phyloP scores from a whole-genome alignment of 1,140 invertebrate species.

The Akabosia matsudoensis region DNA sequence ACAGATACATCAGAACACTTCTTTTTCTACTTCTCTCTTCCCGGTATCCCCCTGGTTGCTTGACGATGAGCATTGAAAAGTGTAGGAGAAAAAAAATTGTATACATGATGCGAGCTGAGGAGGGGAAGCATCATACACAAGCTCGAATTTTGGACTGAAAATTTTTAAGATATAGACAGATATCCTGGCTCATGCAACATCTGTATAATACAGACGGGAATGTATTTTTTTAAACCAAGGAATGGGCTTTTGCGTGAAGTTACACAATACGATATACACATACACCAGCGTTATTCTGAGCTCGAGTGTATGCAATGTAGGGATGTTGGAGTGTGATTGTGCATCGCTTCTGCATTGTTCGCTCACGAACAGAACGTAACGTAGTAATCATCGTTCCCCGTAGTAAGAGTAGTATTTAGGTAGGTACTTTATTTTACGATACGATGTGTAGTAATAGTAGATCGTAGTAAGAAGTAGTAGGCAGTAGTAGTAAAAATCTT shows the following conservation, averaged over 20 bases:
- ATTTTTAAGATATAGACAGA: too few relatives aligned
- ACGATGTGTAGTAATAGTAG: conserved; percentile 16
- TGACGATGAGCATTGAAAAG: too few relatives aligned
- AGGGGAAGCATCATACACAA: not conserved
- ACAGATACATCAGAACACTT: not conserved
- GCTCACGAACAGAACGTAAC: not conserved
- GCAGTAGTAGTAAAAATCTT: not conserved
- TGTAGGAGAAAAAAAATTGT: too few relatives aligned
- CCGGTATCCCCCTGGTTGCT: too few relatives aligned
- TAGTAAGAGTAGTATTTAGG: conserved; percentile 12
- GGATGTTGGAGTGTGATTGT: not conserved
- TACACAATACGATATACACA: conserved; percentile 7
- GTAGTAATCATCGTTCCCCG: conserved; percentile 2
- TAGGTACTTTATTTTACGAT: conserved; percentile 21
- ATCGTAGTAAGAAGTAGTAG: not conserved
- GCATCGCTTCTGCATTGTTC: not conserved
- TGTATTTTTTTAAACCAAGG: not conserved
- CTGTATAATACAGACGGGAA: not conserved
- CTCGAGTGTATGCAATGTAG: not conserved
- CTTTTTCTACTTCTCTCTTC: not conserved
- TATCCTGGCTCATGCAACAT: too few relatives aligned
- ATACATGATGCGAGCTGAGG: not conserved
- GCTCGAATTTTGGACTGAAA: too few relatives aligned
- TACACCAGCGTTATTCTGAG: not conserved
- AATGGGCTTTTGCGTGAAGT: conserved; percentile 9